Base-by-base conservation (phyloP, 2,888 invertebrate genomes). In the Gonocerus acuteangulatus region DNA sequence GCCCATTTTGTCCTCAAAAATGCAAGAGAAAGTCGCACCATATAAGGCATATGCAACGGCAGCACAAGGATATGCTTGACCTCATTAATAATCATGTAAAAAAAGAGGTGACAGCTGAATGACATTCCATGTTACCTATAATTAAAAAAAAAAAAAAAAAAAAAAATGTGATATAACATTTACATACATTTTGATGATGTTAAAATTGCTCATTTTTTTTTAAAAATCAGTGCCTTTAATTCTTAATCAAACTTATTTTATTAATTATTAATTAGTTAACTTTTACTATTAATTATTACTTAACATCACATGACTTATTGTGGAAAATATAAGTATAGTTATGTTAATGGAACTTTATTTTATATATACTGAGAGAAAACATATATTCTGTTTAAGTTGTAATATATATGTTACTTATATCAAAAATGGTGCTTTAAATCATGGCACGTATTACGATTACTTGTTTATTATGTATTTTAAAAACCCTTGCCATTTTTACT, bases 1-100 rank as follows among this genome's bases (percentile, higher is more conserved):
- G 79, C 61, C 75, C 76, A 0, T 76, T 74, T 65, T 77, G 78
- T 67, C 74, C 76, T 7, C 76, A 76, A 57, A 72, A 74, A 19
- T 76, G 75, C 68, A 76, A 76, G 48, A 71, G 76, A 36, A 76
- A 76, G 64, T 73, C 75, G 4, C 77, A 79, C 69, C 80, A 78
- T 72, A 69, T 79, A 32, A 71, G 80, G 44, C 80, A 81, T 70
- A 78, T 80, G 22, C 72, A 75, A 45, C 73, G 79, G 3, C 78
- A 78, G 66, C 81, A 81, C 66, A 72, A 75, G 59, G 79, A 80
- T 61, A 75, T 77, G 70, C 73, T 79, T 59, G 65, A 65, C 21
- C 57, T 65, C 4, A 63, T 65, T 59, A 59, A 42, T 45, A 45
- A 32, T 11, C 39, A 57, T 32, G 47, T 57, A 13, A 57, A 57